Evolutionary conservation across 1,140 invertebrate species (phyloP), one percentile per base, ranked within the genome.

Genomic region (Panagrolaimus sp.): DNA sequence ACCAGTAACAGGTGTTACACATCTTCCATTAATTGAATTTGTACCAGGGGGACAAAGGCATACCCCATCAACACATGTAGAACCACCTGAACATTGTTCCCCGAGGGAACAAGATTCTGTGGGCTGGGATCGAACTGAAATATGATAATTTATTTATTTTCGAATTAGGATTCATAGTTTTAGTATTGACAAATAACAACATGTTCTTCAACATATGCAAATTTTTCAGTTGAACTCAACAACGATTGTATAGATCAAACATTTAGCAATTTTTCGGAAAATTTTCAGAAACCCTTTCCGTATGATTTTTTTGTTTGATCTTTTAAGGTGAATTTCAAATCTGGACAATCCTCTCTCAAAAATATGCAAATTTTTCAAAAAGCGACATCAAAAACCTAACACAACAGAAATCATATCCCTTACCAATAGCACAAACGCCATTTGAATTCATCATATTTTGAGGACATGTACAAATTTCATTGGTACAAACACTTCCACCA

Each of bases 401-500:
- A 7, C 32, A 38, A 38, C 32, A 38, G 2, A 38, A 38, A 38
- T 38, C 32, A 4, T 38, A 2, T 38, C 32, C 7, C 44, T 65
- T 77, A 71, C 75, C 26, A 10, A 67, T 55, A 10, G 76, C 38
- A 46, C 75, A 77, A 63, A 77, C 58, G 55, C 75, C 77, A 63
- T 71, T 79, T 38, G 72, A 63, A 47, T 71, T 78, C 38, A 17
- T 28, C 75, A 79, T 77, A 52, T 70, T 67, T 32, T n/a, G 38
- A 24, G 75, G 75, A 48, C 75, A 77, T 47, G 65, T 73, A 48
- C 74, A 76, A 15, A 21, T 58, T 17, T 70, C 64, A 55, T 71
- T 75, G 17, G 75, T 32, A 48, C 79, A 81, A 44, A 75, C 71
- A 26, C 73, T 73, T n/a, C 81, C 79, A 24, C 82, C 80, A 12